phyloP scores from a whole-genome alignment of 1,140 invertebrate species.

The Telenomus remus region DNA sequence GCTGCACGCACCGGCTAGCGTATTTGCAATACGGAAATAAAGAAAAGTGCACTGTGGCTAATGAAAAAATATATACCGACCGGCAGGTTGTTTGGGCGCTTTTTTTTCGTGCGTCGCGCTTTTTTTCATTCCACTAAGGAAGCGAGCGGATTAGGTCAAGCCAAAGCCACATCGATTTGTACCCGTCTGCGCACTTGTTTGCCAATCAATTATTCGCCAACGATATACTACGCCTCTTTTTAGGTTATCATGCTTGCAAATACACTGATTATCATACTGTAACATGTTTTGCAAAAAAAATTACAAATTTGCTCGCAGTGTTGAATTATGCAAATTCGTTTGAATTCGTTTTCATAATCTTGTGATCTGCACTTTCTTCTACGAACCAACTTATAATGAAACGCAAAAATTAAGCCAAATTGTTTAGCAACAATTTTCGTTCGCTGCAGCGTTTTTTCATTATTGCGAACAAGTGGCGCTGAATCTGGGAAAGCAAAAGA shows the following conservation, averaged over 20 bases:
- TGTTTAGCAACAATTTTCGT: slow-evolving; percentile 38
- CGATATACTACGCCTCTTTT: slow-evolving; percentile 30
- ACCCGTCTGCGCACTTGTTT: slow-evolving; percentile 50
- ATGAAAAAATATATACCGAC: slow-evolving; percentile 23
- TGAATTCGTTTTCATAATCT: too few species aligned
- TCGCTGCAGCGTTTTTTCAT: slow-evolving; percentile 18
- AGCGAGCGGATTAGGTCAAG: slow-evolving; percentile 45
- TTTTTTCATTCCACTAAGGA: slow-evolving; percentile 13
- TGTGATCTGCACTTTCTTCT: too few species aligned
- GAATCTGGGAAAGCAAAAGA: neutral
- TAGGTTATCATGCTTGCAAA: slow-evolving; percentile 20
- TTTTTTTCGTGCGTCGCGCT: neutral
- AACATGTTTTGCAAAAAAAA: slow-evolving; percentile 21
- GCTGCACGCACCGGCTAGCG: slow-evolving; percentile 39
- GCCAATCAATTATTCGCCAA: slow-evolving; percentile 49
- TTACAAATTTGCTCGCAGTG: too few species aligned
- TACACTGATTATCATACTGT: slow-evolving; percentile 42
- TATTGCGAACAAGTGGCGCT: slow-evolving; percentile 32
- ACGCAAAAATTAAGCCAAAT: slow-evolving; percentile 28
- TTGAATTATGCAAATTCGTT: too few species aligned
- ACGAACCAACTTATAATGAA: too few species aligned
- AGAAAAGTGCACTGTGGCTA: slow-evolving; percentile 34
- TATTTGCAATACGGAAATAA: slow-evolving; percentile 48
- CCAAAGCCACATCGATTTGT: slow-evolving; percentile 45
- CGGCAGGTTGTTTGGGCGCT: slow-evolving; percentile 6